Percentiles rank a stretch among this genome's conserved stretches.
These are phyloP conservation scores for Rhegmatorhina hoffmannsi DNA, from an alignment of 2,113 vertebrate genomes.

Conservation along the genomic window DNA sequence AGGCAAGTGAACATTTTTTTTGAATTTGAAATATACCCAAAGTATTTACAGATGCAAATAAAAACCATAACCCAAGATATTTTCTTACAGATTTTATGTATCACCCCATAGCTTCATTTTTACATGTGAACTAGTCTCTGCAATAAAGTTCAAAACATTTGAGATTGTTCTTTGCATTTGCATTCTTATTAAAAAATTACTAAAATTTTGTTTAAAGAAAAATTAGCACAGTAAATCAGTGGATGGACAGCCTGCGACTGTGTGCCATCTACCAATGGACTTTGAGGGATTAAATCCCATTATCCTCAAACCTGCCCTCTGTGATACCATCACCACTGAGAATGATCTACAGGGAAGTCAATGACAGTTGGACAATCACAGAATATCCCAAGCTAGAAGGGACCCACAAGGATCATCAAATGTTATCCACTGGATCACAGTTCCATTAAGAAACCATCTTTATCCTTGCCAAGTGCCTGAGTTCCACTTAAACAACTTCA, in stretches of 20 bases:
- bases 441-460: background rate
- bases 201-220: background rate
- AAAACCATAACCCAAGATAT: background rate
- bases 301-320: background rate
- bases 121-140: constrained; percentile 34
- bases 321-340: background rate
- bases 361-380: background rate
- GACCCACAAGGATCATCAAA: background rate
- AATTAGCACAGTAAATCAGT: background rate
- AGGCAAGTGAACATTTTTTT: background rate
- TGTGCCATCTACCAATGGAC: background rate
- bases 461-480: background rate
- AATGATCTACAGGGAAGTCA: background rate
- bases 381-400: background rate
- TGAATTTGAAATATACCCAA: background rate
- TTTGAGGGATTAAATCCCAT: background rate
- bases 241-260: background rate
- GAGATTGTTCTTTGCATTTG: constrained; percentile 17
- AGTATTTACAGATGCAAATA: constrained; percentile 30
- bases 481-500: background rate
- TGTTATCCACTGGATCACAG: background rate
- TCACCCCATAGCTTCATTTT: background rate
- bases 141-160: constrained; percentile 27
- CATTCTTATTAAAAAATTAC: constrained; percentile 10
- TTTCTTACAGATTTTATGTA: constrained; percentile 51